These are phyloP conservation scores for Pseudomyrmex cubaensis DNA, from an alignment of 1,140 invertebrate species.

Conservation along the genomic window DNA sequence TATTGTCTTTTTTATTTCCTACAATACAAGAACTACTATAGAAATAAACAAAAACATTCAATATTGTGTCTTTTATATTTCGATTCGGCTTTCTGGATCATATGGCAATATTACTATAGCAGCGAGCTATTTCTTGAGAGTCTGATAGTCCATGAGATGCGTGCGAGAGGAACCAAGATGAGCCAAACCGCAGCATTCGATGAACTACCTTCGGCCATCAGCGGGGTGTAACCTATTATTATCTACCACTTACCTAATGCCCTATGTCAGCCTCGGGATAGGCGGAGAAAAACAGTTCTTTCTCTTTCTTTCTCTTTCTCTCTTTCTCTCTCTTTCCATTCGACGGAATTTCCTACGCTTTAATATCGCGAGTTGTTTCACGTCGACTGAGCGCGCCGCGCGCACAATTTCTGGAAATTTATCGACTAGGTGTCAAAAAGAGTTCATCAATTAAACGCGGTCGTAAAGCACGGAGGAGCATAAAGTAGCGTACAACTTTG, in stretches of 20 bases:
- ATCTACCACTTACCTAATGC: conserved; percentile 85
- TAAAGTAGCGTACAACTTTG: not conserved
- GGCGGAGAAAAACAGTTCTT: conserved; percentile 78
- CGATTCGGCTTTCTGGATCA: conserved; percentile 55
- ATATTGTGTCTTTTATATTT: conserved; percentile 53
- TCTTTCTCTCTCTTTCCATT: conserved; percentile 60
- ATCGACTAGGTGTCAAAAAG: conserved; percentile 40
- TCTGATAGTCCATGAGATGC: conserved; percentile 62
- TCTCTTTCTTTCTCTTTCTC: conserved; percentile 28
- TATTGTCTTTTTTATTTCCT: too few relatives aligned
- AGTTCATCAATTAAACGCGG: conserved; percentile 23
- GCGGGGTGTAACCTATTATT: conserved; percentile 85
- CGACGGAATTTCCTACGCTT: conserved; percentile 77
- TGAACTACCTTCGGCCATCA: conserved; percentile 82
- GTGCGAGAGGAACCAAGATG: conserved; percentile 62
- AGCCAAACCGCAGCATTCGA: conserved; percentile 78
- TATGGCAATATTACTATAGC: conserved; percentile 22
- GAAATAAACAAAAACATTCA: too few relatives aligned
- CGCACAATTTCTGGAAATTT: conserved; percentile 36
- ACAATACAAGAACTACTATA: too few relatives aligned
- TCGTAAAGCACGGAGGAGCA: not conserved
- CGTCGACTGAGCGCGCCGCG: conserved; percentile 1
- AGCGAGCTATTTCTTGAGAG: conserved; percentile 62
- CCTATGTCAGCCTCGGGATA: conserved; percentile 80
- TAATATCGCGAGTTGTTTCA: conserved; percentile 69